Evolutionary conservation across 1,140 invertebrate genomes (phyloP), one percentile per base, ranked within the genome.

Genomic region (Drosophila paulistorum): DNA sequence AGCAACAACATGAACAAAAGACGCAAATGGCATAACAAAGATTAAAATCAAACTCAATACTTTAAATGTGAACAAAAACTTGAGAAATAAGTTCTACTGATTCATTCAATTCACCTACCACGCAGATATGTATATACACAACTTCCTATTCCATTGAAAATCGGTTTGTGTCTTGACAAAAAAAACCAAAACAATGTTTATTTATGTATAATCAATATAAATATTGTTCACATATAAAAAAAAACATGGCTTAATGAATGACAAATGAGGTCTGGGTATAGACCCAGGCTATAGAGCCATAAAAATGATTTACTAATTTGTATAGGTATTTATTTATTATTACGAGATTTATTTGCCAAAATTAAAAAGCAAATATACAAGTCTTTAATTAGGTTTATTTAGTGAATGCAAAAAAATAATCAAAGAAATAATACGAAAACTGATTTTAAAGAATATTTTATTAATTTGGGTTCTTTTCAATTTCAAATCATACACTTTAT

Each of bases 21-120:
- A 48, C 45, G 20, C 68, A 71, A 72, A 74, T 69, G 66, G 71
- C 74, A 77, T 68, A 77, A 74, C 75, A 77, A 77, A 74, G 75
- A 77, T 77, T 71, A 70, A 77, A 30, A 76, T 30, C 45, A 59
- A 59, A 39, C 57, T 39, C 33, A 59, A 59, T 51, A 20, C 57
- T 20, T 26, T 39, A 74, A 61, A 71, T 48, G 35, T 65, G 57
- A 65, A 61, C 39, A 55, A 62, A 57, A 10, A 11, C 35, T 37
- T 37, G 35, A 37, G 17, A 48, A 20, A 48, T 48, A 45, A 45
- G 42, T 48, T 48, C 45, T 48, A 17, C 9, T 48, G 45, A 48
- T 9, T 48, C 45, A 48, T 48, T n/a, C 42, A 37, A 37, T 37
- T 37, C 42, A 45, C 7, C 14, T 45, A 45, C n/a, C 11, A 3